Conservation (phyloP, 2,113 vertebrate genomes). For the Rhineura floridana region DNA sequence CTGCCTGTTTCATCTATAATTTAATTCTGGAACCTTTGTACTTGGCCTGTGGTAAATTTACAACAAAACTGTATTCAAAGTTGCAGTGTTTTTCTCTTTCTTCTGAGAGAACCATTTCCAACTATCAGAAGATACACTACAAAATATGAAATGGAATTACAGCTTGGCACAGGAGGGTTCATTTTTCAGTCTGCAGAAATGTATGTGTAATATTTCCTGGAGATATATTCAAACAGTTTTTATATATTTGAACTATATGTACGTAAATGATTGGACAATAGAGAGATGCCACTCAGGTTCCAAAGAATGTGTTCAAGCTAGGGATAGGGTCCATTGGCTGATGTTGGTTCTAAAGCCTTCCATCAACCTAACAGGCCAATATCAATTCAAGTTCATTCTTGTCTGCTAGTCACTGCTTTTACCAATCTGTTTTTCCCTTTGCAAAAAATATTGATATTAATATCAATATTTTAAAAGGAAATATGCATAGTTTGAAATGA, state of each 20-base stretch:
- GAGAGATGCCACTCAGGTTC: neutral
- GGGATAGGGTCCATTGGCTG: too few relatives aligned
- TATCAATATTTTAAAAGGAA: too few relatives aligned
- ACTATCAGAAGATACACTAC: neutral
- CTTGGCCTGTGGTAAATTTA: neutral
- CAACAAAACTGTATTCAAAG: neutral
- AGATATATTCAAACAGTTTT: neutral
- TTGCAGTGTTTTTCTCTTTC: neutral
- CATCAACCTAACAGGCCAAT: too few relatives aligned
- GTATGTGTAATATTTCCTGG: neutral
- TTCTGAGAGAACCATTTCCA: neutral
- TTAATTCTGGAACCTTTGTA: neutral
- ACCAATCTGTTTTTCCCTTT: too few relatives aligned
- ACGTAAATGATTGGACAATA: neutral
- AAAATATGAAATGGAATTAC: neutral
- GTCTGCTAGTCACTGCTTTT: too few relatives aligned
- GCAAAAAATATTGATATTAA: too few relatives aligned
- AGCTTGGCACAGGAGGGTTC: neutral
- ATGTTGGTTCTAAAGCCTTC: too few relatives aligned
- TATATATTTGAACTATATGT: neutral
- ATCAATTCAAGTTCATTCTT: too few relatives aligned
- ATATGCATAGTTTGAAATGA: too few relatives aligned
- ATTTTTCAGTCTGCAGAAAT: neutral
- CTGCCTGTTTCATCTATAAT: neutral
- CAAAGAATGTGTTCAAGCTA: neutral